Evolutionary conservation across 1,140 invertebrate species (phyloP).

Genomic region (Drosophila ohnishii): DNA sequence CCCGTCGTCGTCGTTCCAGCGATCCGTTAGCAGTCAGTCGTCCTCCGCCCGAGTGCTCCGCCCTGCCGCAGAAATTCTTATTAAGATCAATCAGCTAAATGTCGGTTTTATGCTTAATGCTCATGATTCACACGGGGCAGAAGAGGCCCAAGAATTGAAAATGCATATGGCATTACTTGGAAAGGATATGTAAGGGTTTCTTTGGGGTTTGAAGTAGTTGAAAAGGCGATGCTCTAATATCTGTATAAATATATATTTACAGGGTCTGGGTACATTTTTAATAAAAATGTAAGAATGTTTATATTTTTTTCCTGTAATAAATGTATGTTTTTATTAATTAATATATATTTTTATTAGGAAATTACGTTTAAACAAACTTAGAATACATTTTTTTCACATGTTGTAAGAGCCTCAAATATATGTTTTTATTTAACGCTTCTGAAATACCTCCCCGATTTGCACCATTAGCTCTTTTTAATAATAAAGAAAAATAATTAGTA

Average conservation of each 20-base stretch:
- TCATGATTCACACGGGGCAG: constrained; percentile 73
- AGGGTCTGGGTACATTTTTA: too few species aligned
- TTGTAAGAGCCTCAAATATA: too few species aligned
- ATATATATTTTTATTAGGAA: too few species aligned
- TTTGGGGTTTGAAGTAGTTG: neutral
- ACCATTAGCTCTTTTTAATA: neutral
- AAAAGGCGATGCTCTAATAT: constrained; percentile 12
- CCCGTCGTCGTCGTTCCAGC: constrained; percentile 43
- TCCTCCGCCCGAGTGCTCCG: constrained; percentile 15
- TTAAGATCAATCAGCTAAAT: constrained; percentile 81
- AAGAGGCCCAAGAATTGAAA: constrained; percentile 58
- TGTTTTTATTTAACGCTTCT: too few species aligned
- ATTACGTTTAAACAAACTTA: too few species aligned
- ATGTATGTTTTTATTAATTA: too few species aligned
- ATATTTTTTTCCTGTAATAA: too few species aligned
- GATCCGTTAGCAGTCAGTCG: constrained; percentile 68
- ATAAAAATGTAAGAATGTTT: too few species aligned
- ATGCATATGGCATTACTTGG: constrained; percentile 44
- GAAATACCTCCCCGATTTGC: neutral
- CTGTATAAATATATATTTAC: neutral
- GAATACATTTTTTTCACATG: too few species aligned
- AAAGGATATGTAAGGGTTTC: neutral
- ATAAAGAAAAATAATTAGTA: too few species aligned
- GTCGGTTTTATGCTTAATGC: constrained; percentile 81
- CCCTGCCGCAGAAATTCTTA: constrained; percentile 65